phyloP scores from a whole-genome alignment of 1,140 invertebrate species.

The Drosophila pseudoananassae region DNA sequence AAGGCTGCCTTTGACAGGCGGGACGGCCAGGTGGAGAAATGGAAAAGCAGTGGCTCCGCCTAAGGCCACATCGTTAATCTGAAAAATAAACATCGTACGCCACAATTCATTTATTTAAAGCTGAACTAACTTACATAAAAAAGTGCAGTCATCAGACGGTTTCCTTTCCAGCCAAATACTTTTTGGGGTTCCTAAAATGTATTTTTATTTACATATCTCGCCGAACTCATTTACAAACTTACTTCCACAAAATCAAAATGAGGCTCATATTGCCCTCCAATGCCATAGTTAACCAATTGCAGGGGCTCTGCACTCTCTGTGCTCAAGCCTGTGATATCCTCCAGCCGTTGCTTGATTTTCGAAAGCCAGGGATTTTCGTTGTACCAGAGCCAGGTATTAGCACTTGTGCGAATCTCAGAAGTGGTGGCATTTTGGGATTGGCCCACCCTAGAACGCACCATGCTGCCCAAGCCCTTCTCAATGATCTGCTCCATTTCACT shows the following conservation, averaged over 20 bases:
- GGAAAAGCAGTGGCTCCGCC: conserved; percentile 99
- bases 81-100: conserved; percentile 1
- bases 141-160: conserved; percentile 73
- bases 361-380: conserved; percentile 89
- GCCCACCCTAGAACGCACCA: conserved; percentile 91
- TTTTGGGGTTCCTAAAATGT: background rate
- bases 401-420: conserved; percentile 93
- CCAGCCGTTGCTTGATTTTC: conserved; percentile 83
- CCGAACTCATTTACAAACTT: background rate
- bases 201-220: background rate
- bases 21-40: conserved; percentile 91
- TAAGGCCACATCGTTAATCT: conserved; percentile 97
- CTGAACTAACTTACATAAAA: conserved; percentile 84
- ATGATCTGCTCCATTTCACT: conserved; percentile 90
- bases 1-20: conserved; percentile 94
- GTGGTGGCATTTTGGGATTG: conserved; percentile 86
- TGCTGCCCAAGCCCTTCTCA: conserved; percentile 90
- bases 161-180: conserved; percentile 80
- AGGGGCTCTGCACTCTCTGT: conserved; percentile 90
- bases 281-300: conserved; percentile 89
- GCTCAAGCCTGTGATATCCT: conserved; percentile 92
- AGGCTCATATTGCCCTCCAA: conserved; percentile 90
- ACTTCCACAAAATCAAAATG: conserved; percentile 90
- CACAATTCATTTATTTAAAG: background rate
- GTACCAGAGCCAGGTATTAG: conserved; percentile 97